Conservation (phyloP, 2,888 invertebrate genomes). For the Eulithis testata region DNA sequence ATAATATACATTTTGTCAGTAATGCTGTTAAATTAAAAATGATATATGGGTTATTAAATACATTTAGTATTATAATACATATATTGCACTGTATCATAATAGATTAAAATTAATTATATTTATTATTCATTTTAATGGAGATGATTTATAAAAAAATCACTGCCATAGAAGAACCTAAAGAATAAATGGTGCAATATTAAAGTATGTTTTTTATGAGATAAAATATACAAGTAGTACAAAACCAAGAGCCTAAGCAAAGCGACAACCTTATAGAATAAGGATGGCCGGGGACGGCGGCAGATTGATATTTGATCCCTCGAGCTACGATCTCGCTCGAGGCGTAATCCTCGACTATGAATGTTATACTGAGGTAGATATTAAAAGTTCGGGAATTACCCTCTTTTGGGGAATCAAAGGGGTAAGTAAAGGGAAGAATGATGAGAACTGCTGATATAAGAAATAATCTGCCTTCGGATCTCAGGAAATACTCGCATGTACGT, state of each 20-base stretch:
- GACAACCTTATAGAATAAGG: conserved; percentile 32
- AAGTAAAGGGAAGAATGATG: conserved; percentile 17
- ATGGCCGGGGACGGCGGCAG: conserved; percentile 62
- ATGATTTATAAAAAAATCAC: no score
- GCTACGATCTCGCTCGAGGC: conserved; percentile 40
- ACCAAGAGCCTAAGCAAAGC: conserved; percentile 15
- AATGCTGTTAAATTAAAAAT: not conserved
- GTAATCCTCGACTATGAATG: conserved; percentile 37
- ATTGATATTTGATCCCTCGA: conserved; percentile 80
- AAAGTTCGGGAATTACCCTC: conserved; percentile 35
- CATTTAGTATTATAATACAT: no score
- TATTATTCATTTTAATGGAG: no score
- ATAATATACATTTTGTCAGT: not conserved
- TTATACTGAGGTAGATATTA: conserved; percentile 35
- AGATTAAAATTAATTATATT: no score
- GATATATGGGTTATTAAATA: no score
- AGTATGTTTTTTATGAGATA: no score
- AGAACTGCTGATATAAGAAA: conserved; percentile 2
- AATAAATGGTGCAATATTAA: no score
- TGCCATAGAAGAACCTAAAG: no score
- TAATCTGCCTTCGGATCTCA: conserved; percentile 3
- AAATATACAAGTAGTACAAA: conserved; percentile 7
- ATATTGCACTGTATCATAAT: no score
- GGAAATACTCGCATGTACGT: not conserved
- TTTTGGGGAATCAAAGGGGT: conserved; percentile 32